phyloP scores from a whole-genome alignment of 2,113 vertebrate genomes.

The Haliaeetus leucogaster region DNA sequence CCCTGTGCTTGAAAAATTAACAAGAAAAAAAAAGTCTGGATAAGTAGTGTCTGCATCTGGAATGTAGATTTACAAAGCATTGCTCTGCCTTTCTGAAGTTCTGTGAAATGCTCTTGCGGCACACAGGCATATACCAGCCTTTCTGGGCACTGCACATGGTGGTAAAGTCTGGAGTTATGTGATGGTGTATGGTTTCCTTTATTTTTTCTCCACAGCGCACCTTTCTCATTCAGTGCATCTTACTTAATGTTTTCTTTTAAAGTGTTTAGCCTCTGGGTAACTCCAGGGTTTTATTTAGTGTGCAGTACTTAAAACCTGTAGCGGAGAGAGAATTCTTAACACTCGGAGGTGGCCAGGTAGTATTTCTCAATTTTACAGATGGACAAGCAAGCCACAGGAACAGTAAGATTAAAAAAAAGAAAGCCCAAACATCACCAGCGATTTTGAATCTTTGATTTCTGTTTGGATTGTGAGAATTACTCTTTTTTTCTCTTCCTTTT shows the following conservation, averaged over 20 bases:
- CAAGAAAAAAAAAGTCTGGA: not conserved
- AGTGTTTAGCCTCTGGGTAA: not conserved
- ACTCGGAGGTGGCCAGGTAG: not conserved
- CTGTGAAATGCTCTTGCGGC: not conserved
- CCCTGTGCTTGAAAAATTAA: not conserved
- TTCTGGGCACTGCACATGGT: not conserved
- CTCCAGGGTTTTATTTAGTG: not conserved
- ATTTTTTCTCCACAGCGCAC: not conserved
- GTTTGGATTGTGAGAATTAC: not conserved
- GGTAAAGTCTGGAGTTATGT: not conserved
- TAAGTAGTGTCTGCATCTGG: not conserved
- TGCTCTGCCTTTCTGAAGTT: not conserved
- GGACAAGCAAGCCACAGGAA: not conserved
- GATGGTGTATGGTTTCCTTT: not conserved
- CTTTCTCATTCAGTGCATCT: not conserved
- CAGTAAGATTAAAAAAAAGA: not conserved
- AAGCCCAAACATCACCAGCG: fast-evolving
- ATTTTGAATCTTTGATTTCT: not conserved
- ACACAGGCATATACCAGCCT: not conserved
- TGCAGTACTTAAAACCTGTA: not conserved
- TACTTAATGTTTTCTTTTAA: not conserved
- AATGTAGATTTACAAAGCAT: not conserved
- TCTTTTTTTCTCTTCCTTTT: not conserved
- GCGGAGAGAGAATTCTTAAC: not conserved
- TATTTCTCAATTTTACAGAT: not conserved